Evolutionary conservation across 2,888 invertebrate species (phyloP), one percentile per base, ranked within the genome.

Genomic region (Dysmachus trigonus): DNA sequence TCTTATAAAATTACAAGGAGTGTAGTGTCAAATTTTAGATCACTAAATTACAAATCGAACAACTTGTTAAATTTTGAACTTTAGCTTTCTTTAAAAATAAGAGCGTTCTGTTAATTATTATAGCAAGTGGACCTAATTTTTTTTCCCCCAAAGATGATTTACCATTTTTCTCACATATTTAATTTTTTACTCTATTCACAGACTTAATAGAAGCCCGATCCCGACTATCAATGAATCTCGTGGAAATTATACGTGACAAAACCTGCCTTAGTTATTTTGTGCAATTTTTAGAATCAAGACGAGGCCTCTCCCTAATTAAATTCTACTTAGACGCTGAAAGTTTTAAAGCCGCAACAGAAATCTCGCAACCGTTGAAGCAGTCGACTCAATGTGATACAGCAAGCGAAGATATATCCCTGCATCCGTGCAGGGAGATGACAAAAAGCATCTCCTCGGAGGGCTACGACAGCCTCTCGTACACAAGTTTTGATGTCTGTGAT

Each of bases 191-290:
- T 81, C 41, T 71, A 30, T 35, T 88, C 89, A 1, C 88, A 91
- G 91, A 90, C 86, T 89, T 90, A 77, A 90, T 62, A 33, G 76
- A 85, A 91, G 90, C 90, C 86, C 89, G 90, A 53, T 92, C 92
- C 0, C 94, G 95, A 86, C 93, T 98, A 84, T 96, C 96, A 4
- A 95, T 96, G 92, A 95, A 94, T 83, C 93, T 98, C 87, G 92
- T 93, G 87, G 96, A 97, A 89, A 95, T 97, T 88, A 93, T 98
- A 18, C 92, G 93, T 33, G 97, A 97, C 91, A 96, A 96, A 90
- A 95, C 95, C 90, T 96, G 96, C 86, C 93, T 98, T 33, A 95
- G 95, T 76, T 96, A 97, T 92, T 97, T 98, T 91, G 94, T 97
- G 85, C 96, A 97, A 90, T 98, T 95, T 91, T 94, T 98, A 94